A percentile compares a stretch with the other conserved stretches of the same genome.
phyloP scores from a whole-genome alignment of 2,888 invertebrate genomes.

The Embidobia sp. region DNA sequence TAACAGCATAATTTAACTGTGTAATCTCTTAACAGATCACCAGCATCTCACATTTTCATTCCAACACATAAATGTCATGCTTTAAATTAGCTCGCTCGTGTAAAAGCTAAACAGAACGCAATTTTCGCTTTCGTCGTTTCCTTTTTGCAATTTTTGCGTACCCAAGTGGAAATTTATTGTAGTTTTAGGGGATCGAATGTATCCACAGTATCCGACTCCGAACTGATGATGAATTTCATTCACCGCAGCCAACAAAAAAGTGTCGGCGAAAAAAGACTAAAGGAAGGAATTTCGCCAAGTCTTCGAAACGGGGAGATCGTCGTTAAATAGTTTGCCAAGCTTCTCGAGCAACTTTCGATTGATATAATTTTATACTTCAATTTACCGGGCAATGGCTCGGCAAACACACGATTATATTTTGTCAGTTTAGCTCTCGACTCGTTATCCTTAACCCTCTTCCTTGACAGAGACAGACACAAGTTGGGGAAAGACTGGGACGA shows the following conservation, averaged over 20 bases:
- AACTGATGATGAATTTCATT: slow-evolving; percentile 7
- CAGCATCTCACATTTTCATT: slow-evolving; percentile 50
- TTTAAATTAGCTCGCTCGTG: slow-evolving; percentile 46
- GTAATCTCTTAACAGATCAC: slow-evolving; percentile 55
- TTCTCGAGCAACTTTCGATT: slow-evolving; percentile 12
- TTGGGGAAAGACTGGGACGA: slow-evolving; percentile 10
- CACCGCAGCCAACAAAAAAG: no score
- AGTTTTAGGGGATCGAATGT: no score
- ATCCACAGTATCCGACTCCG: no score
- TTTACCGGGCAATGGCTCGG: slow-evolving; percentile 9
- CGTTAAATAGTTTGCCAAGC: no score
- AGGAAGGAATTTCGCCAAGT: no score
- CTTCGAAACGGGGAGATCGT: no score
- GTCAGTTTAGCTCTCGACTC: neutral
- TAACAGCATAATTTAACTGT: slow-evolving; percentile 43
- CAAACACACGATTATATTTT: slow-evolving; percentile 35
- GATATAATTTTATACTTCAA: slow-evolving; percentile 23
- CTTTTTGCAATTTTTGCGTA: slow-evolving; percentile 22
- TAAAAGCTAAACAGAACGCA: slow-evolving; percentile 34
- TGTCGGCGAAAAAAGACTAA: no score
- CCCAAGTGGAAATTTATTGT: slow-evolving; percentile 53
- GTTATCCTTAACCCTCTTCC: slow-evolving; percentile 12
- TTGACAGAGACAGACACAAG: slow-evolving; percentile 41
- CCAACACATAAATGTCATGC: slow-evolving; percentile 50
- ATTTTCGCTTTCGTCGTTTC: slow-evolving; percentile 28